Percentiles rank a stretch among this genome's conserved stretches.
Conservation (phyloP, 2,888 invertebrate species). For the Oasisia sp. region DNA sequence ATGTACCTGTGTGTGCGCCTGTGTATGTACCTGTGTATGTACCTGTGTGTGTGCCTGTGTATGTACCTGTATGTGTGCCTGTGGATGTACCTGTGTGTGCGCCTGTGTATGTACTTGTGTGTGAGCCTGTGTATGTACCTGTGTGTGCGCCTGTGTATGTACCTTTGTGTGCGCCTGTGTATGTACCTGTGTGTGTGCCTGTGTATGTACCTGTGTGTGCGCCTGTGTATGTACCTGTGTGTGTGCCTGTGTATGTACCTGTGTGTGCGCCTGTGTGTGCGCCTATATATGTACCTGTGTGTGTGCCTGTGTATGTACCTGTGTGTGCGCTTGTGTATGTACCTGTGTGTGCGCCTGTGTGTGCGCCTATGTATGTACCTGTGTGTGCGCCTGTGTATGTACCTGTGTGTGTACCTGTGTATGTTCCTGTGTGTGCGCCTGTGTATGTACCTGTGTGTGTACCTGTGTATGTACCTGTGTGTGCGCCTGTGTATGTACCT, state of each 20-base stretch:
- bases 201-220: slow-evolving; percentile 20
- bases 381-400: not conserved
- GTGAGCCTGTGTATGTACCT: too few relatives aligned
- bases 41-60: not conserved
- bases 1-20: slow-evolving; percentile 10
- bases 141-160: too few relatives aligned
- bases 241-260: not conserved
- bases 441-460: not conserved
- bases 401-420: slow-evolving; percentile 20
- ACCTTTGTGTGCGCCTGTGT: too few relatives aligned
- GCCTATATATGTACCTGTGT: slow-evolving; percentile 8
- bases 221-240: not conserved
- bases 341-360: too few relatives aligned
- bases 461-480: slow-evolving; percentile 1
- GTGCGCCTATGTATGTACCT: too few relatives aligned
- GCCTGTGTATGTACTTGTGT: slow-evolving; percentile 6
- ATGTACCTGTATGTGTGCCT: slow-evolving; percentile 9
- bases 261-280: not conserved
- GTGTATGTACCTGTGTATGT: not conserved
- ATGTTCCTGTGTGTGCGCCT: not conserved
- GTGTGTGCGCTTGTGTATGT: too few relatives aligned
- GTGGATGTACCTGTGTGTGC: not conserved
- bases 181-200: not conserved
- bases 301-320: slow-evolving; percentile 9
- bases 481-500: slow-evolving; percentile 13